phyloP scores from a whole-genome alignment of 2,113 vertebrate species.

The Axis porcinus region DNA sequence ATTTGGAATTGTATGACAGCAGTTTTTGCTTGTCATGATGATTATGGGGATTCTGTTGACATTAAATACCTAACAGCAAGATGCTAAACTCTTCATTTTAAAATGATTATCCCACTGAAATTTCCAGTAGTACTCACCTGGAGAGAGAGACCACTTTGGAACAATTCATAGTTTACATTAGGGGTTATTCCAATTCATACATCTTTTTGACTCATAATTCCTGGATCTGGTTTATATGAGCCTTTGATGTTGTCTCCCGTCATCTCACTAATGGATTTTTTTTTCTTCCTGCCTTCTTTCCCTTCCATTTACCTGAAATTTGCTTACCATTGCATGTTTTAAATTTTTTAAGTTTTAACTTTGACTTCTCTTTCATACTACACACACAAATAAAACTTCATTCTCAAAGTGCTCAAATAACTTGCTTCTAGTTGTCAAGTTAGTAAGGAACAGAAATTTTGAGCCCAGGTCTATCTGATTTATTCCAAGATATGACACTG shows the following conservation, averaged over 20 bases:
- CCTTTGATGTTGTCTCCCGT: neutral
- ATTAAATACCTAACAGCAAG: neutral
- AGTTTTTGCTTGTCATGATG: neutral
- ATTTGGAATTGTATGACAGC: neutral
- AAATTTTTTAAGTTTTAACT: neutral
- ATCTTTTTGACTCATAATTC: neutral
- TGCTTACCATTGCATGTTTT: neutral
- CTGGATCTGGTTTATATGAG: neutral
- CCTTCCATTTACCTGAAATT: neutral
- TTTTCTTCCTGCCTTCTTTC: neutral
- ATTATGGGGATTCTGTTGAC: neutral
- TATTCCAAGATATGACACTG: neutral
- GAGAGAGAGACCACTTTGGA: neutral
- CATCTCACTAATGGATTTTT: neutral
- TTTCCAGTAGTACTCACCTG: neutral
- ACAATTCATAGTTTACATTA: neutral
- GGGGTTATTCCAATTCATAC: neutral
- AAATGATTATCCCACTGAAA: neutral
- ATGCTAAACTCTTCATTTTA: neutral
- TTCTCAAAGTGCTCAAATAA: neutral
- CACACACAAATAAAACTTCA: neutral
- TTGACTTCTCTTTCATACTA: neutral
- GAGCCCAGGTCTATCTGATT: neutral
- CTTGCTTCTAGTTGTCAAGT: neutral
- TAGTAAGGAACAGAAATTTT: neutral